Evolutionary conservation across 2,113 vertebrate genomes (phyloP).

Genomic region (Diadophis punctatus): DNA sequence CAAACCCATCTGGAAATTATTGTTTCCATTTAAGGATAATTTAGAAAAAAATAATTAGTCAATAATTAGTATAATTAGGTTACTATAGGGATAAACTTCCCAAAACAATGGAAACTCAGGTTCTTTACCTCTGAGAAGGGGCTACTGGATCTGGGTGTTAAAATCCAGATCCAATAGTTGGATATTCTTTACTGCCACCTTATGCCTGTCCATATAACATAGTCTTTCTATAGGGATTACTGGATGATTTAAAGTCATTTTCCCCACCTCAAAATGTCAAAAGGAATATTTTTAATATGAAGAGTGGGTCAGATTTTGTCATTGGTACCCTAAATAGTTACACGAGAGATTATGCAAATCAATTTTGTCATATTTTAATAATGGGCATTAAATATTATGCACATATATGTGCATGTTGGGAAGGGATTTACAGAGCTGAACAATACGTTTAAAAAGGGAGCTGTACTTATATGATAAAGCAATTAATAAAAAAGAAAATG

Average conservation of each 20-base stretch:
- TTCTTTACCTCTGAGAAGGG: neutral
- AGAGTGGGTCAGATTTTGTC: neutral
- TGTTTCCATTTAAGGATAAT: neutral
- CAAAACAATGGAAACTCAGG: neutral
- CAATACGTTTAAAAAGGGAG: neutral
- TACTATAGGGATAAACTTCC: neutral
- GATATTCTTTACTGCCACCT: neutral
- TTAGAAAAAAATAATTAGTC: neutral
- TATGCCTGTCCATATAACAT: neutral
- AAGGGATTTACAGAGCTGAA: neutral
- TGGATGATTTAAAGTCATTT: neutral
- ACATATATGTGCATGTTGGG: neutral
- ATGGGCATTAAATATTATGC: neutral
- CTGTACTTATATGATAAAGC: neutral
- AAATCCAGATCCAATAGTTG: neutral
- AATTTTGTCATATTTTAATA: neutral
- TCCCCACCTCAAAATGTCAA: neutral
- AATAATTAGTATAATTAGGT: neutral
- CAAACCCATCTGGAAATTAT: neutral
- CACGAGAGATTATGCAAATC: neutral
- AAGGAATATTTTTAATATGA: neutral
- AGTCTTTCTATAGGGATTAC: neutral
- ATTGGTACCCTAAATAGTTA: neutral
- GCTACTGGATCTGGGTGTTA: neutral
- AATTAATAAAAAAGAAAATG: neutral